These are phyloP conservation scores for Drosophila antonietae DNA, from an alignment of 2,888 invertebrate species.

Conservation along the genomic window DNA sequence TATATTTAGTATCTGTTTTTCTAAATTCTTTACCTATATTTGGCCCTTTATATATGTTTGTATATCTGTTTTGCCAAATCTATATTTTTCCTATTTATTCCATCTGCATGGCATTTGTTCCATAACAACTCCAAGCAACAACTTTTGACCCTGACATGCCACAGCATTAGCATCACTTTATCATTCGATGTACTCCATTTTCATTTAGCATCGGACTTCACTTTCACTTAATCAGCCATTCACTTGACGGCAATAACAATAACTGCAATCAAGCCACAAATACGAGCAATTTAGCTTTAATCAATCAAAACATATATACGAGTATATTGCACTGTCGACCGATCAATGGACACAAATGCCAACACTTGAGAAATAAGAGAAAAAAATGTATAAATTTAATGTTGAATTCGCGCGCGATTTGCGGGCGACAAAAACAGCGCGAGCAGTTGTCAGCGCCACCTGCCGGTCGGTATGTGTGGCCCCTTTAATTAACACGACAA, in stretches of 20 bases:
- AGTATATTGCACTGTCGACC: constrained; percentile 25
- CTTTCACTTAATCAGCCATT: constrained; percentile 50
- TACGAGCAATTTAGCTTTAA: constrained; percentile 55
- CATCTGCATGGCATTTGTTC: not conserved
- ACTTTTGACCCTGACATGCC: constrained; percentile 1
- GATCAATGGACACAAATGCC: constrained; percentile 16
- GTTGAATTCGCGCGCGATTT: constrained; percentile 43
- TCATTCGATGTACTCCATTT: constrained; percentile 8
- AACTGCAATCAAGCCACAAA: constrained; percentile 61
- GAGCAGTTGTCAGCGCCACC: constrained; percentile 56
- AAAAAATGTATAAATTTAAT: not conserved
- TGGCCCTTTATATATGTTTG: too few species aligned
- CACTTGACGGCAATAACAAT: constrained; percentile 47
- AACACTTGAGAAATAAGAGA: constrained; percentile 14
- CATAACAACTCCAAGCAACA: not conserved
- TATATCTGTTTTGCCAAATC: not conserved
- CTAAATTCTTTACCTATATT: too few species aligned
- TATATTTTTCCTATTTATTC: not conserved
- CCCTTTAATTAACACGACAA: constrained; percentile 67
- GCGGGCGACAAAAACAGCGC: constrained; percentile 48
- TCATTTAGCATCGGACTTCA: constrained; percentile 14
- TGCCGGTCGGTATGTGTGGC: constrained; percentile 47
- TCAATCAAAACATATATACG: constrained; percentile 37
- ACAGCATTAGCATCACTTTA: constrained; percentile 1
- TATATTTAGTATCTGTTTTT: not conserved